phyloP scores from a whole-genome alignment of 2,888 invertebrate genomes.

The Lysandra bellargus region DNA sequence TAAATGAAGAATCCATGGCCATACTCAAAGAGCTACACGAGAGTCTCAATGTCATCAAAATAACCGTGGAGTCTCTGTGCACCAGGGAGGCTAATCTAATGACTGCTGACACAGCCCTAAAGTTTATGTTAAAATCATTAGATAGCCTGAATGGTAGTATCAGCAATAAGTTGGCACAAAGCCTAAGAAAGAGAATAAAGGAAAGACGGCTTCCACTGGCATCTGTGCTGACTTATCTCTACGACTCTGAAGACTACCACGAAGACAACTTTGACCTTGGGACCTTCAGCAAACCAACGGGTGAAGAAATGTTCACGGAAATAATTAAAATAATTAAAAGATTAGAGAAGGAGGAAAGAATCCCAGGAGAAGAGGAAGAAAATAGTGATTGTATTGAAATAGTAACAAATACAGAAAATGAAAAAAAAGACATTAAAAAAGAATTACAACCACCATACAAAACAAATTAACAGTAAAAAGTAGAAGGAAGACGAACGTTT shows the following conservation, averaged over 20 bases:
- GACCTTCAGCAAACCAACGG: conserved; percentile 1
- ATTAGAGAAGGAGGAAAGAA: background rate
- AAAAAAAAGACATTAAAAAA: conserved; percentile 1
- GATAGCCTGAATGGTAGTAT: background rate
- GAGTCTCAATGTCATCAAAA: conserved; percentile 1
- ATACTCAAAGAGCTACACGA: background rate
- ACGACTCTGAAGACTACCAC: conserved; percentile 1
- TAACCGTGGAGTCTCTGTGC: background rate
- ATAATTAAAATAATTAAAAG: background rate
- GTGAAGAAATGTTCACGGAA: background rate
- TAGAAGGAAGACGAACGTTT: background rate
- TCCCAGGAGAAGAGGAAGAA: conserved; percentile 1
- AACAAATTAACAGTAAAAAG: background rate
- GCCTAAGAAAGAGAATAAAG: conserved; percentile 1
- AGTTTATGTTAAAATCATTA: conserved; percentile 1
- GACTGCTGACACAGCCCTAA: conserved; percentile 1
- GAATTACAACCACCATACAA: background rate
- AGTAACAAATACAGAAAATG: conserved; percentile 1
- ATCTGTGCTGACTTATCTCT: conserved; percentile 1
- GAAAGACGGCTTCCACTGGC: background rate
- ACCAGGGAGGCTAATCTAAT: conserved; percentile 1
- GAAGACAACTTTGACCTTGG: background rate
- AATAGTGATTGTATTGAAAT: conserved; percentile 1
- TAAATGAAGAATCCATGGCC: background rate
- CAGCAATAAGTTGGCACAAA: background rate